phyloP scores from a whole-genome alignment of 2,797 vertebrate species.

The Silurus lanzhouensis region DNA sequence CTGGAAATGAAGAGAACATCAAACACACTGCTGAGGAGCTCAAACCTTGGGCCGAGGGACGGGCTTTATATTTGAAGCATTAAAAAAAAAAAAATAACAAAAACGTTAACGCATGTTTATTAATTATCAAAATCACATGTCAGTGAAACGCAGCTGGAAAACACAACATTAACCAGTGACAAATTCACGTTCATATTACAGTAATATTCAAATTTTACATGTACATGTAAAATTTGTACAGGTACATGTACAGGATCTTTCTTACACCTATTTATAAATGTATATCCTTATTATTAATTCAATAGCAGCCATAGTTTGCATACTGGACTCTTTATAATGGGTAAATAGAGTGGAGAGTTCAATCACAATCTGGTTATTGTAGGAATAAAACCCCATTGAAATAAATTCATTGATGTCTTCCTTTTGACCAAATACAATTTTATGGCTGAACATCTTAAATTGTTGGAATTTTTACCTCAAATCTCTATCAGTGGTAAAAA shows the following conservation, averaged over 20 bases:
- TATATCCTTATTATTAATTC: not conserved
- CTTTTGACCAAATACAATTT: not conserved
- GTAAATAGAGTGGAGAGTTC: not conserved
- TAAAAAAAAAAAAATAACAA: slow-evolving; percentile 3
- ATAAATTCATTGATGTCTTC: not conserved
- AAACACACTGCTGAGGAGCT: slow-evolving; percentile 51
- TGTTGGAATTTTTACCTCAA: not conserved
- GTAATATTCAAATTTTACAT: not conserved
- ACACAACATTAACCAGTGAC: not conserved
- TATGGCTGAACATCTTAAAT: not conserved
- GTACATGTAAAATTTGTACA: too few species aligned
- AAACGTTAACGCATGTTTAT: not conserved
- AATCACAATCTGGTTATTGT: not conserved
- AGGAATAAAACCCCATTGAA: not conserved
- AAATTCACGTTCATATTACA: not conserved
- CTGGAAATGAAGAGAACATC: slow-evolving; percentile 33
- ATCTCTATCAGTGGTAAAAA: not conserved
- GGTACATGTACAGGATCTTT: too few species aligned
- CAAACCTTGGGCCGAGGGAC: slow-evolving; percentile 79
- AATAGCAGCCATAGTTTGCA: too few species aligned
- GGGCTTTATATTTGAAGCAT: slow-evolving; percentile 70
- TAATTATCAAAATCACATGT: not conserved
- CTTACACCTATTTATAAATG: too few species aligned
- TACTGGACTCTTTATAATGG: not conserved
- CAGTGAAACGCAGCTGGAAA: not conserved